phyloP scores from a whole-genome alignment of 2,113 vertebrate genomes.

The Hippocampus abdominalis region DNA sequence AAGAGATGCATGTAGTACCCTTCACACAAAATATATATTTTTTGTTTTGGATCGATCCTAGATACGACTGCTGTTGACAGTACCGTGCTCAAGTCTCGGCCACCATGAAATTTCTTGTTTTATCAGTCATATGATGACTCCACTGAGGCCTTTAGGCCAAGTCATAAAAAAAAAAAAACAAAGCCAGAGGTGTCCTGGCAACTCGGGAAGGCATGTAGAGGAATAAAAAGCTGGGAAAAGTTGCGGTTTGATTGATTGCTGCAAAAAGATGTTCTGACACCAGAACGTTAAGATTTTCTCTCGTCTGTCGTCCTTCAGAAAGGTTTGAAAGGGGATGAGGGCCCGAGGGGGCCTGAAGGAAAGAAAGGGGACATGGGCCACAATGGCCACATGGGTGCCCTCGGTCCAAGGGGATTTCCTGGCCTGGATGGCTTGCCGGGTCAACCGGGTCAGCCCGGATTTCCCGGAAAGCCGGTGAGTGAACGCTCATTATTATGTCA shows the following conservation, averaged over 20 bases:
- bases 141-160: no score
- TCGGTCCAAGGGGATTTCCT: slow-evolving; percentile 64
- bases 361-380: slow-evolving; percentile 65
- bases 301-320: slow-evolving; percentile 42
- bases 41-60: no score
- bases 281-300: not conserved
- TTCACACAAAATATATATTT: no score
- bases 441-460: slow-evolving; percentile 68
- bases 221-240: not conserved
- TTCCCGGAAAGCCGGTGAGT: slow-evolving; percentile 75
- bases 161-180: not conserved
- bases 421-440: slow-evolving; percentile 70
- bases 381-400: slow-evolving; percentile 52
- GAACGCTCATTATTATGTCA: not conserved
- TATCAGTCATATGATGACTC: no score
- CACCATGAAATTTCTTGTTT: no score
- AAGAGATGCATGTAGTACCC: no score
- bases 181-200: not conserved
- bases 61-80: no score
- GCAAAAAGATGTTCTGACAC: not conserved
- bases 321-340: slow-evolving; percentile 60
- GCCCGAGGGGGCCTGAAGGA: slow-evolving; percentile 61
- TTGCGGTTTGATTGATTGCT: not conserved
- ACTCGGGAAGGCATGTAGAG: not conserved
- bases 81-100: no score